Evolutionary conservation across 2,888 invertebrate genomes (phyloP).

Genomic region (Macropis europaea): DNA sequence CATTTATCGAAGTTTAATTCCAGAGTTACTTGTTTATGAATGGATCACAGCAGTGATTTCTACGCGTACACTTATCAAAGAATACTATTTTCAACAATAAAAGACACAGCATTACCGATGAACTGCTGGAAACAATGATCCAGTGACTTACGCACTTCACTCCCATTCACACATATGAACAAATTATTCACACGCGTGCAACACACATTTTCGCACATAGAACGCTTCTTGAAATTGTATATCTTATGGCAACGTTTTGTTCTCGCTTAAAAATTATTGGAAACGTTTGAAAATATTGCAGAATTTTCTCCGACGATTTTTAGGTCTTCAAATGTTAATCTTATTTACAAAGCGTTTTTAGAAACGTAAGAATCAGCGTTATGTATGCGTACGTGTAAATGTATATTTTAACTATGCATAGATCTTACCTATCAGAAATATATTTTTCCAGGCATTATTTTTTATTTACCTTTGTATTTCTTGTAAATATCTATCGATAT

Average conservation of each 20-base stretch:
- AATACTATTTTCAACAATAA: background rate
- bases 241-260: background rate
- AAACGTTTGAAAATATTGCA: background rate
- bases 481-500: too few species aligned
- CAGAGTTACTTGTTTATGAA: constrained; percentile 13
- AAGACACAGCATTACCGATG: background rate
- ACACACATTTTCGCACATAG: background rate
- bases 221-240: background rate
- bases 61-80: background rate
- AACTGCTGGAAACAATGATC: background rate
- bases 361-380: too few species aligned
- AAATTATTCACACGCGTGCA: background rate
- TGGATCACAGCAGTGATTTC: background rate
- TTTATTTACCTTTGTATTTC: too few species aligned
- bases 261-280: background rate
- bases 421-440: too few species aligned
- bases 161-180: background rate
- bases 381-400: too few species aligned
- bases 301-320: too few species aligned
- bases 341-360: too few species aligned
- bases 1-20: constrained; percentile 29
- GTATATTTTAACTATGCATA: too few species aligned
- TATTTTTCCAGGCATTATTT: too few species aligned
- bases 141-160: background rate
- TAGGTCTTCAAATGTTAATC: too few species aligned